A percentile compares a stretch with the other conserved stretches of the same genome.
phyloP scores from a whole-genome alignment of 1,140 invertebrate genomes.

The Drosophila pruinosa region DNA sequence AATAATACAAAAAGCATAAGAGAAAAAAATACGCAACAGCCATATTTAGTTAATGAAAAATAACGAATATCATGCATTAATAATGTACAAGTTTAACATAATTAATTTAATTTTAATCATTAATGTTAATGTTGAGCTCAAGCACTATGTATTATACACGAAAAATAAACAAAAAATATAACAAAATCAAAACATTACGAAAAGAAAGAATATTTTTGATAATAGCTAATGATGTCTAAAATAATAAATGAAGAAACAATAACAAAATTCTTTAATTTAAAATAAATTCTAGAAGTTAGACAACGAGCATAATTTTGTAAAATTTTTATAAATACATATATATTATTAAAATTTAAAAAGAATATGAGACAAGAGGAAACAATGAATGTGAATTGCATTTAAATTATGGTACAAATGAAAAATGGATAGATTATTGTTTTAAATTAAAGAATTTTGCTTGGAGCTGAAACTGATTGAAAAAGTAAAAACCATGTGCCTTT shows the following conservation, averaged over 20 bases:
- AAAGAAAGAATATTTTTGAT: constrained; percentile 8
- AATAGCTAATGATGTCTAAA: constrained; percentile 1
- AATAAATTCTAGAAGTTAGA: constrained; percentile 37
- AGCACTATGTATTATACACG: constrained; percentile 64
- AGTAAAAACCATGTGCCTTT: constrained; percentile 57
- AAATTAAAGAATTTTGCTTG: constrained; percentile 70
- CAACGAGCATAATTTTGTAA: background rate
- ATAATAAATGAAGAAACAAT: constrained; percentile 9
- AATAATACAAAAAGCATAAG: background rate
- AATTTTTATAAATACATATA: constrained; percentile 24
- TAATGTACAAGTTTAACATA: constrained; percentile 68
- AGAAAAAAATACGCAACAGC: constrained; percentile 57
- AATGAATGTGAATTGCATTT: constrained; percentile 67
- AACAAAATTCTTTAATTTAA: constrained; percentile 73
- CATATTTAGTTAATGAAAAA: constrained; percentile 80
- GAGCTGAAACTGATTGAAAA: constrained; percentile 19
- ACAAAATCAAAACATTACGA: constrained; percentile 6
- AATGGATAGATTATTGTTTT: constrained; percentile 44
- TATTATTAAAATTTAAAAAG: constrained; percentile 27
- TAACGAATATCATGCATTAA: constrained; percentile 65
- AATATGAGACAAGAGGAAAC: constrained; percentile 9
- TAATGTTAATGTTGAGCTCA: constrained; percentile 51
- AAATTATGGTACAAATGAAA: constrained; percentile 73
- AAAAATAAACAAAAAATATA: constrained; percentile 12
- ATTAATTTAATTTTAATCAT: constrained; percentile 56